These are phyloP conservation scores for Gambelia wislizenii DNA, from an alignment of 2,797 vertebrate species.

Conservation along the genomic window DNA sequence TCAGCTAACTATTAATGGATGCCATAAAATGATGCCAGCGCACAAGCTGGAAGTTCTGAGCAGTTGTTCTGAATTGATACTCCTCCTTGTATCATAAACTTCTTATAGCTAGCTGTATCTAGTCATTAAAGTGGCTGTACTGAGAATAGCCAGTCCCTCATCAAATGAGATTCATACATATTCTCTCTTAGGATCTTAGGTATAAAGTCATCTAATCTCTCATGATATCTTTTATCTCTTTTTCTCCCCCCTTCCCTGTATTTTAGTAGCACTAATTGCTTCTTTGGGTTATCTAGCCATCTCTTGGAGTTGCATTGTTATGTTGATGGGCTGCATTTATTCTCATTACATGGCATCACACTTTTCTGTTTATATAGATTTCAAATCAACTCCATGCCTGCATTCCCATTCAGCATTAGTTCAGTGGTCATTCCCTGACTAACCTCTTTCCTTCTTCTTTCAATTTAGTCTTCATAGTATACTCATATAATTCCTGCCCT, in stretches of 20 bases:
- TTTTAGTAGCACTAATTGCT: background rate
- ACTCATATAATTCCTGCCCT: background rate
- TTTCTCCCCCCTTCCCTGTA: background rate
- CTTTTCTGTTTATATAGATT: background rate
- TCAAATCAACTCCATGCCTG: background rate
- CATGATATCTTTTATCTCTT: background rate
- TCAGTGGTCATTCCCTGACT: background rate
- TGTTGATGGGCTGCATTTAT: background rate
- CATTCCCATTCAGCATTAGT: background rate
- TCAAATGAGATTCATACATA: background rate
- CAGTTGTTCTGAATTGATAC: background rate
- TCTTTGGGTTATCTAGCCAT: background rate
- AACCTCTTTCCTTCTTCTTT: background rate
- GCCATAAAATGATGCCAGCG: background rate
- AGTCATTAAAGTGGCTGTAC: too few relatives aligned
- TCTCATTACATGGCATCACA: background rate
- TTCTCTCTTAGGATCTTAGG: background rate
- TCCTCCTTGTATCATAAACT: background rate
- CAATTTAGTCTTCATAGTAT: background rate
- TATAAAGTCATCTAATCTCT: background rate
- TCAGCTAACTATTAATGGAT: conserved; percentile 24
- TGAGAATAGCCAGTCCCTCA: background rate
- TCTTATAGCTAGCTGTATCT: background rate
- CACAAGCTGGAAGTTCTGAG: conserved; percentile 19
- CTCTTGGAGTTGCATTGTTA: background rate